Evolutionary conservation across 2,888 invertebrate species (phyloP), one percentile per base, ranked within the genome.

Genomic region (Aleiodes testaceus): DNA sequence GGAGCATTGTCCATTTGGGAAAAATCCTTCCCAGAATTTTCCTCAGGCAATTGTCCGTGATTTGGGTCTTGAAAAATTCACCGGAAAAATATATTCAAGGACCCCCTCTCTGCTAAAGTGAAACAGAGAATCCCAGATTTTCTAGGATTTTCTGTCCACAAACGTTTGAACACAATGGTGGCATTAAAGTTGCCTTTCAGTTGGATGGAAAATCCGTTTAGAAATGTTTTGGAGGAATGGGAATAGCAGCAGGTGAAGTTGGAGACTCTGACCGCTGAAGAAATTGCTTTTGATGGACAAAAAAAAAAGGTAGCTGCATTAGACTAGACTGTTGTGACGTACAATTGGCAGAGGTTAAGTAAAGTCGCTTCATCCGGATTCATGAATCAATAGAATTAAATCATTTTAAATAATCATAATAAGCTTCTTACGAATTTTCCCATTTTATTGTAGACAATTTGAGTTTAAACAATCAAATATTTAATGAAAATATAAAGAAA

Each of bases 1-100:
- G 44, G 45, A 53, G n/a, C 59, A 59, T 45, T 44, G 63, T 47
- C 49, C 66, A 63, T 78, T 78, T 81, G 78, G 76, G 75, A 77
- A 74, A 80, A 82, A 83, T 82, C 85, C 82, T 85, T 86, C 85
- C 76, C 72, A 81, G 86, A 86, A 87, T 84, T 85, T 84, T 78
- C 77, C 77, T 18, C 76, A 72, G 64, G 70, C 67, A 73, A 70
- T 70, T 66, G 49, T 14, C 14, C 16, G 16, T 26, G 9, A 42
- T 26, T 14, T 7, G 26, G 53, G 26, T 36, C 55, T 55, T n/a
- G 14, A 55, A 16, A 36, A 59, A 59, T 36, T 36, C 42, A 59
- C 36, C 16, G 36, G 9, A 36, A 36, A 36, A 36, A 36, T 36
- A 36, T 36, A 36, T 36, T 36, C 36, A 36, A 36, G 36, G 36